Evolutionary conservation across 2,113 vertebrate genomes (phyloP), one percentile per base, ranked within the genome.

Genomic region (Petrocephalus zakoni): DNA sequence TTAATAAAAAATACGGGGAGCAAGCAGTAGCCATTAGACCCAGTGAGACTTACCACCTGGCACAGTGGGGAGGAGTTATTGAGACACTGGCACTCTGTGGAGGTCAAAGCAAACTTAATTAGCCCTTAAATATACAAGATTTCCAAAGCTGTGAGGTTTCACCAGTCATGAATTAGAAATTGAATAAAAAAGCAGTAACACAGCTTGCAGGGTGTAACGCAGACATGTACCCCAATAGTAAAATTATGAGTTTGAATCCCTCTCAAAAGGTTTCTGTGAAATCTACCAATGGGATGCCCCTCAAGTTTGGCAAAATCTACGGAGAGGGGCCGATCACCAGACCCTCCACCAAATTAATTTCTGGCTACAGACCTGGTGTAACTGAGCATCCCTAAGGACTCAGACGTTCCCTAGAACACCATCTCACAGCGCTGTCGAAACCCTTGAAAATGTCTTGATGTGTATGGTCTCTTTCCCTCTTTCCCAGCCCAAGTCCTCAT

Each of bases 31-130:
- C 11, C 25, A 85, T 89, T 89, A 91, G 91, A 89, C 91, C 72
- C 22, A 53, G 78, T 37, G 58, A 53, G n/a, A 94, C 98, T 97
- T 96, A 99, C 98, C 95, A 97, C 93, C 92, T 96, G 94, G 93
- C 98, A 99, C 75, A 94, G 92, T 89, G 96, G 94, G 75, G 90
- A 82, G 87, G 95, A 90, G 92, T 91, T 83, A 56, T 97, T 97
- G 91, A 96, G 96, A 95, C 98, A 99, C 91, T 94, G 96, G 93
- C 98, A 99, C 94, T 98, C 98, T 99, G 93, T 22, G 90, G 88
- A 89, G 42, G 56, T 91, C 85, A 88, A 89, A 92, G 86, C 49
- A 91, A 91, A 47, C 68, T 87, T 56, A 29, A 5, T 61, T 52
- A 2, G 25, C 5, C 42, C 21, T 52, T 53, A 2, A 25, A n/a